Percentiles rank a stretch among this genome's conserved stretches.
These are phyloP conservation scores for Rhinichthys osculus DNA, from an alignment of 2,797 vertebrate genomes.

Conservation along the genomic window DNA sequence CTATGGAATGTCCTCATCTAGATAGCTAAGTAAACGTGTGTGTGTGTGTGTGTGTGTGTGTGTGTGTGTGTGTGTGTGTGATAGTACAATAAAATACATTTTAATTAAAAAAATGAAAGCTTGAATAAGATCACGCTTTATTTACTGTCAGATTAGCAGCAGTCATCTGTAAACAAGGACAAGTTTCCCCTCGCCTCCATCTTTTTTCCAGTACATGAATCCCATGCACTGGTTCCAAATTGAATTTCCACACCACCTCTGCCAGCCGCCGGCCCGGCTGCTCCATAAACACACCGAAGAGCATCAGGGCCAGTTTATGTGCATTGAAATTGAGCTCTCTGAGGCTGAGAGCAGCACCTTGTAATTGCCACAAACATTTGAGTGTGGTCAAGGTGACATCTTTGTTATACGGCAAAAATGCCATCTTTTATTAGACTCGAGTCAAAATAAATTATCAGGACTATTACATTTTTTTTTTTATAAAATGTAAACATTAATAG, in stretches of 20 bases:
- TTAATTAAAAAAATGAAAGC: neutral
- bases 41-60: neutral
- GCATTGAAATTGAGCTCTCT: constrained; percentile 59
- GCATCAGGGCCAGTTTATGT: constrained; percentile 59
- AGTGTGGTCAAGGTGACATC: constrained; percentile 55
- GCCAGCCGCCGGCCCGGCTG: constrained; percentile 37
- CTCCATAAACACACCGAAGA: constrained; percentile 54
- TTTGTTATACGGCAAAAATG: constrained; percentile 12
- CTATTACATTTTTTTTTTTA: neutral
- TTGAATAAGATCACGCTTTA: constrained; percentile 26
- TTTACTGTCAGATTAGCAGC: constrained; percentile 22
- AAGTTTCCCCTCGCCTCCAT: constrained; percentile 45
- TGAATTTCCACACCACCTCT: constrained; percentile 60
- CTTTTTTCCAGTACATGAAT: constrained; percentile 60
- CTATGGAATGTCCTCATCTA: too few species aligned
- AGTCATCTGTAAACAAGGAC: constrained; percentile 56
- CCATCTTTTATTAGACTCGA: neutral
- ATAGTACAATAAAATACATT: neutral
- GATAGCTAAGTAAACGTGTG: neutral
- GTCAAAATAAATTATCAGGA: neutral
- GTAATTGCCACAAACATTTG: constrained; percentile 65
- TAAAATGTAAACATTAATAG: neutral
- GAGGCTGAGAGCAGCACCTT: constrained; percentile 58
- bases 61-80: neutral
- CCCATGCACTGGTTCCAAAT: constrained; percentile 57